A percentile compares a stretch with the other conserved stretches of the same genome.
Evolutionary conservation across 2,888 invertebrate genomes (phyloP).

Genomic region (Drosophila mercatorum): DNA sequence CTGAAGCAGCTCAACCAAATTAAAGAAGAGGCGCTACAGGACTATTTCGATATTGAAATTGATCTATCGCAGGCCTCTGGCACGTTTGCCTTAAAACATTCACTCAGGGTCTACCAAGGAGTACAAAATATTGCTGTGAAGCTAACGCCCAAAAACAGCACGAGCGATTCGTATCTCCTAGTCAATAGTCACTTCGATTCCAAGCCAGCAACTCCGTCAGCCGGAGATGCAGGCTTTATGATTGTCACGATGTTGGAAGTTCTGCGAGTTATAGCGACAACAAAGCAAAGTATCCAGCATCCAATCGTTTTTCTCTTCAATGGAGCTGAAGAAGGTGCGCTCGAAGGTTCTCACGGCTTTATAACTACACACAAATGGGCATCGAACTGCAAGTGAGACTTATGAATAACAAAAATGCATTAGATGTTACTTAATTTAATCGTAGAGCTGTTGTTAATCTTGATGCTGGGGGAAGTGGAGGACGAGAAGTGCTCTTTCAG

Average conservation of each 20-base stretch:
- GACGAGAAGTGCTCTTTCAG: conserved; percentile 95
- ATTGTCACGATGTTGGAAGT: conserved; percentile 88
- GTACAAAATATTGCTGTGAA: conserved; percentile 82
- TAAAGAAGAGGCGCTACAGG: conserved; percentile 55
- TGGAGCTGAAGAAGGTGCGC: conserved; percentile 88
- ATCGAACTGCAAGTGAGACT: conserved; percentile 86
- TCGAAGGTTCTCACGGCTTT: conserved; percentile 89
- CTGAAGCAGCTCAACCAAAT: conserved; percentile 68
- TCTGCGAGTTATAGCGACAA: conserved; percentile 84
- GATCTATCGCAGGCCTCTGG: conserved; percentile 79
- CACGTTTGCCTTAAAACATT: conserved; percentile 55
- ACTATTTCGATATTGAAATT: conserved; percentile 74
- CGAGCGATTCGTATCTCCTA: conserved; percentile 84
- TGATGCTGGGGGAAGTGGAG: conserved; percentile 96
- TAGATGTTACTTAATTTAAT: not conserved
- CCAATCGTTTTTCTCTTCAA: conserved; percentile 88
- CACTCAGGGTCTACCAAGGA: conserved; percentile 77
- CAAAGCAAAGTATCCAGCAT: conserved; percentile 84
- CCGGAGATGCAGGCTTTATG: conserved; percentile 88
- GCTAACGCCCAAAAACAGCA: conserved; percentile 67
- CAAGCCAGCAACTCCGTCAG: conserved; percentile 92
- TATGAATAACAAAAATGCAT: not conserved
- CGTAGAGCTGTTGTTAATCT: conserved; percentile 91
- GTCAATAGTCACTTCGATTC: conserved; percentile 97
- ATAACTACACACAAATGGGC: conserved; percentile 92